Evolutionary conservation across 2,113 vertebrate species (phyloP), one percentile per base, ranked within the genome.

Genomic region (Python bivittatus): DNA sequence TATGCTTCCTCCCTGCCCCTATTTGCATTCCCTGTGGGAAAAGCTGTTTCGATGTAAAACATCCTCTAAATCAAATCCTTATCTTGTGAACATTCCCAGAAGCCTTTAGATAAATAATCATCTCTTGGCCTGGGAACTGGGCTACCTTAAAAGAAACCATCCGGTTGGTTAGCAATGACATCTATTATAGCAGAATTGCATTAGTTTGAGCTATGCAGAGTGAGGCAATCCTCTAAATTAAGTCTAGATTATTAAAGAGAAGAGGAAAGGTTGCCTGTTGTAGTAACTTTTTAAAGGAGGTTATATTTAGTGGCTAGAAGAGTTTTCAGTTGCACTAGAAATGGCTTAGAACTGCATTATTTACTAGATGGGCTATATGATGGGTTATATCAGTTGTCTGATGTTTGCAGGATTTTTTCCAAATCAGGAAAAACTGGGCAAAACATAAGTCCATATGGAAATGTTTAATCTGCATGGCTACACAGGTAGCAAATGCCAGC

Each of bases 381-480:
- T 68, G 64, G 13, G 13, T 17, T 33, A 68, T 33, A 23, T 29
- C 8, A 56, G 22, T 33, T n/a, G 8, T 38, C 33, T 83, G 52
- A 64, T 38, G 44, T 61, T 54, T 60, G 88, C n/a, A 33, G 44
- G 22, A 52, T 87, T 83, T 58, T 53, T 83, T 90, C 54, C 84
- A 91, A 92, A 93, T 48, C 91, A 72, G 84, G 56, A 61, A n/a
- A n/a, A n/a, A 61, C 93, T 89, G 60, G 54, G 22, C 79, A 29
- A 27, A 79, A 83, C 84, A 54, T n/a, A 90, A 9, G 27, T 54
- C 64, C 11, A 72, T 84, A 89, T 90, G 88, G 53, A 25, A 58
- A 89, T 33, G 10, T 1, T 79, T 61, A 44, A 61, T 95, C 85
- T 90, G 44, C 68, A 86, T 17, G 42, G 33, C 8, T 42, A 83